These are phyloP conservation scores for Varecia variegata DNA, from an alignment of 2,797 vertebrate genomes.

Conservation along the genomic window DNA sequence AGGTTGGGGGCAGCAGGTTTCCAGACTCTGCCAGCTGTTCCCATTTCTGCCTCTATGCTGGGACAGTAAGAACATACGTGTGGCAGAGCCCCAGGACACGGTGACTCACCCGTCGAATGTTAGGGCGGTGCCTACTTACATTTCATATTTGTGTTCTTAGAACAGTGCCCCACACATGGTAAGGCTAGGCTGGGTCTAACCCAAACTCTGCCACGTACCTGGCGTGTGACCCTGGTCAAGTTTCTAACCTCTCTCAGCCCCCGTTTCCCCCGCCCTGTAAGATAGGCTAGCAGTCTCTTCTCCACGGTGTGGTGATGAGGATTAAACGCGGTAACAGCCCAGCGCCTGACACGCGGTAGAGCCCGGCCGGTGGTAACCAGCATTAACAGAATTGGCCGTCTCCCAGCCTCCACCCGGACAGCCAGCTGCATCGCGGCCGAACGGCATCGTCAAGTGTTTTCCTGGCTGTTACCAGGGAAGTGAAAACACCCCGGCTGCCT, in stretches of 20 bases:
- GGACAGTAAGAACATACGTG: neutral
- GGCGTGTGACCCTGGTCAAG: neutral
- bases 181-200: neutral
- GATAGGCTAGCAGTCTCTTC: neutral
- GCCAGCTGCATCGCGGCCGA: fast-evolving
- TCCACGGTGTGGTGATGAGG: neutral
- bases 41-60: neutral
- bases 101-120: neutral
- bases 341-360: fast-evolving
- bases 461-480: neutral
- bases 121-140: neutral
- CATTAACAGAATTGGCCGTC: neutral
- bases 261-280: neutral
- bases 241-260: neutral
- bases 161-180: too few relatives aligned
- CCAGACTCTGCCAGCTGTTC: neutral
- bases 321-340: neutral
- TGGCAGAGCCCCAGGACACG: neutral
- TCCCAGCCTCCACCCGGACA: neutral
- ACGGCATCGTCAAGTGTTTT: neutral
- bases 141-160: too few relatives aligned
- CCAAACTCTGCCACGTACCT: neutral
- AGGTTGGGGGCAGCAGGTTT: neutral
- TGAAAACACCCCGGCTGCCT: neutral
- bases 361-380: neutral